Evolutionary conservation across 2,113 vertebrate genomes (phyloP).

Genomic region (Colistium nudipinnis): DNA sequence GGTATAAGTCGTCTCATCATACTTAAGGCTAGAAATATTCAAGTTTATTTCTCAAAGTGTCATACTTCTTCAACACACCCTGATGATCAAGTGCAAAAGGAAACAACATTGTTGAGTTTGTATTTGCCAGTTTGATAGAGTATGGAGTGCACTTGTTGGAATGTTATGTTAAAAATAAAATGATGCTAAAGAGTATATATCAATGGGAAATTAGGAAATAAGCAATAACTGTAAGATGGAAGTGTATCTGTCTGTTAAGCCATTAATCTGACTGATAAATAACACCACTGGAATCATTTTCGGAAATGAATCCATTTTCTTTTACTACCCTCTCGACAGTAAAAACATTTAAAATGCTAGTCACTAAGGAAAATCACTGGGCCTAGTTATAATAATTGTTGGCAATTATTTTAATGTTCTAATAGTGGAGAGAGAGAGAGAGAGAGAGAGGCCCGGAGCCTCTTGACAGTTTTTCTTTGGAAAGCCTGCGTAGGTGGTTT

Average conservation of each 20-base stretch:
- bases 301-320: constrained; percentile 45
- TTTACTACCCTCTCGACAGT: constrained; percentile 22
- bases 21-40: too few relatives aligned
- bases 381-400: constrained; percentile 66
- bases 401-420: constrained; percentile 70
- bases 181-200: not conserved
- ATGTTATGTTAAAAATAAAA: not conserved
- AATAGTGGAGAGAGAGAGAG: constrained; percentile 54
- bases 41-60: not conserved
- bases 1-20: too few relatives aligned
- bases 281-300: constrained; percentile 33
- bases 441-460: constrained; percentile 33
- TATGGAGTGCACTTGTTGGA: not conserved
- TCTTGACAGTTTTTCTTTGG: constrained; percentile 62
- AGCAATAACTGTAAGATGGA: not conserved
- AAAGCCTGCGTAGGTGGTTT: constrained; percentile 38
- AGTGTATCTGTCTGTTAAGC: constrained; percentile 29
- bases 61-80: not conserved
- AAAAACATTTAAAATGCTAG: constrained; percentile 23
- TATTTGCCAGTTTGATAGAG: not conserved
- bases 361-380: constrained; percentile 49
- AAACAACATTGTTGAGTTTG: not conserved
- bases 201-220: not conserved
- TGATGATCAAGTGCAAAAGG: not conserved
- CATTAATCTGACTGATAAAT: constrained; percentile 54